These are phyloP conservation scores for Lichenostomus cassidix DNA, from an alignment of 2,113 vertebrate species.

Conservation along the genomic window DNA sequence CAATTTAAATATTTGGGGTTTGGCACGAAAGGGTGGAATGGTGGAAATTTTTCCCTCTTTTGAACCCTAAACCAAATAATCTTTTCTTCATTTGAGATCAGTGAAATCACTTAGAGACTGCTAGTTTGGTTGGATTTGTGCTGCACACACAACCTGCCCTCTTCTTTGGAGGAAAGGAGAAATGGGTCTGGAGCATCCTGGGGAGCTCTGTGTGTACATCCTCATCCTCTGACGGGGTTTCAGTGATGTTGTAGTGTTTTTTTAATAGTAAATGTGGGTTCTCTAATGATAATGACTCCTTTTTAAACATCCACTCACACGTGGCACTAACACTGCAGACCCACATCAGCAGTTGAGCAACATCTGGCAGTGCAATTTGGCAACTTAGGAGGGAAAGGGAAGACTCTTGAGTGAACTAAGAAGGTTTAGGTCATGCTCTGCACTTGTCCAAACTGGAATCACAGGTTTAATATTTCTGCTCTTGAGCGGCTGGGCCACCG, in stretches of 20 bases:
- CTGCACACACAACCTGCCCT: neutral
- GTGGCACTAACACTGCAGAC: neutral
- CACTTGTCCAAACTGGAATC: neutral
- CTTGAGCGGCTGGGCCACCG: neutral
- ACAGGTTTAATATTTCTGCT: neutral
- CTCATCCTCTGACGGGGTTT: neutral
- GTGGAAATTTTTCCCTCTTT: neutral
- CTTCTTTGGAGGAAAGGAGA: neutral
- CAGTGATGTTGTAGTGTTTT: neutral
- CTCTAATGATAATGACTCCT: neutral
- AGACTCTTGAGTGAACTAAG: neutral
- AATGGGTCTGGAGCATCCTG: rapidly evolving
- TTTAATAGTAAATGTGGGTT: neutral
- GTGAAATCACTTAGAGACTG: neutral
- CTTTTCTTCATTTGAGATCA: neutral
- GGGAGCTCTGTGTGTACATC: neutral
- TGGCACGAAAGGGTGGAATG: neutral
- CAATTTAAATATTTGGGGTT: conserved; percentile 31
- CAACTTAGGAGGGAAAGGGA: neutral
- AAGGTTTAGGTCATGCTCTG: neutral
- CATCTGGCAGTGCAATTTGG: neutral
- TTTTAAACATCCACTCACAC: neutral
- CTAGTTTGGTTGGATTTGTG: neutral
- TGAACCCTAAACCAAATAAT: neutral
- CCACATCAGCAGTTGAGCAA: neutral